Conservation (phyloP, 2,888 invertebrate genomes). For the Euplagia quadripunctaria region DNA sequence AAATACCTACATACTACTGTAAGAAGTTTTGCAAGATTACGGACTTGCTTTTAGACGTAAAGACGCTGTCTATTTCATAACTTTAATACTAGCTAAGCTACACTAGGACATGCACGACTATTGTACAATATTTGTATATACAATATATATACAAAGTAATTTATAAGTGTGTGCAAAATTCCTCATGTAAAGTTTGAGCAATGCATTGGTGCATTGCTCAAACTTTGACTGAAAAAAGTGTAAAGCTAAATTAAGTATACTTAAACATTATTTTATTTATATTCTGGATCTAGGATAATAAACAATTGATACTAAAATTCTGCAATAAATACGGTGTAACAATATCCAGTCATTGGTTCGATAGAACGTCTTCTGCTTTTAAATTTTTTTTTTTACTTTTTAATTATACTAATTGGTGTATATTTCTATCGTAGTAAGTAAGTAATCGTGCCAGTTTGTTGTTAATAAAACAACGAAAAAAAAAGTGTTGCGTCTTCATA, state of each 20-base stretch:
- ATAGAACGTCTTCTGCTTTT: not conserved
- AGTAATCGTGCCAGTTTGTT: not conserved
- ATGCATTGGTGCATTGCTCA: too few relatives aligned
- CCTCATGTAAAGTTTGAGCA: too few relatives aligned
- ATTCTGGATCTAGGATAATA: not conserved
- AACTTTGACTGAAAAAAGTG: too few relatives aligned
- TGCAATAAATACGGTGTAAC: not conserved
- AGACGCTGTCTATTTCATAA: conserved; percentile 62
- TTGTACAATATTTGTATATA: conserved; percentile 41
- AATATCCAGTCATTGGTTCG: not conserved
- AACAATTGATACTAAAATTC: not conserved
- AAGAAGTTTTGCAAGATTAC: conserved; percentile 49
- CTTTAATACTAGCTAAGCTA: conserved; percentile 24
- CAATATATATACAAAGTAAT: not conserved
- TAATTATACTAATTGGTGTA: not conserved
- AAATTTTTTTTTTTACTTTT: not conserved
- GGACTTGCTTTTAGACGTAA: conserved; percentile 41
- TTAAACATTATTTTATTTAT: too few relatives aligned
- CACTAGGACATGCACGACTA: conserved; percentile 30
- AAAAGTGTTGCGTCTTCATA: conserved; percentile 8
- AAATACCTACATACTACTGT: conserved; percentile 49
- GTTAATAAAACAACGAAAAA: conserved; percentile 5
- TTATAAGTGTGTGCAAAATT: too few relatives aligned
- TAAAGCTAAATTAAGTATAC: not conserved
- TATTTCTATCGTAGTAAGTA: not conserved